Base-by-base conservation (phyloP, 2,888 invertebrate species). In the Leptopilina drosophilae region DNA sequence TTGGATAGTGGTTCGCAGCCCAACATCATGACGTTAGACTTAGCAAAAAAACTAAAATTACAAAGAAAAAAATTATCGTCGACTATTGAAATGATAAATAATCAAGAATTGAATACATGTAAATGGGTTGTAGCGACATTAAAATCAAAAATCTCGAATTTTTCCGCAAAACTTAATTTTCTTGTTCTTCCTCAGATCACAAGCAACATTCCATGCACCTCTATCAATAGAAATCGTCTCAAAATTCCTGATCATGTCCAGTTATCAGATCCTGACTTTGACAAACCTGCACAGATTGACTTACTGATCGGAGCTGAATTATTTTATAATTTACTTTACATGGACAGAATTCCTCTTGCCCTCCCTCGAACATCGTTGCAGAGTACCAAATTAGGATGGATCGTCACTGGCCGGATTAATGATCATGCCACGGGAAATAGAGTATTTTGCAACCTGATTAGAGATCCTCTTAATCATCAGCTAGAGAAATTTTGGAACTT, bases 301-400 rank as follows among this genome's bases (percentile, higher is more conserved):
- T 5, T 7, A 59, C 59, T 59, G 4, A 59, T 59, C n/a, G 73
- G 73, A 7, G 73, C 46, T 9, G 73, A 73, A 73, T 26, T 73
- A 73, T 73, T 73, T 9, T 73, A 59, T 7, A n/a, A 59, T n/a
- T n/a, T 59, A 6, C 59, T 59, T 15, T 15, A 59, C 15, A 59
- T 59, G 15, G 15, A 66, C n/a, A 66, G n/a, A 42, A 42, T 66
- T n/a, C 42, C 66, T 14, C 66, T 66, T n/a, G 66, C 40, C 1
- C 9, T 15, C 5, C 42, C 66, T n/a, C 9, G 66, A 1, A n/a
- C n/a, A 6, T 42, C 9, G 8, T 8, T 46, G 5, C 66, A 42
- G 3, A 66, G 8, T 42, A 66, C 42, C 1, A 65, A 65, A n/a
- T 11, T 65, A 3, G 65, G 42, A 33, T 40, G 65, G 65, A 65